A percentile compares a stretch with the other conserved stretches of the same genome.
Conservation (phyloP, 2,113 vertebrate species). For the Candoia aspera region DNA sequence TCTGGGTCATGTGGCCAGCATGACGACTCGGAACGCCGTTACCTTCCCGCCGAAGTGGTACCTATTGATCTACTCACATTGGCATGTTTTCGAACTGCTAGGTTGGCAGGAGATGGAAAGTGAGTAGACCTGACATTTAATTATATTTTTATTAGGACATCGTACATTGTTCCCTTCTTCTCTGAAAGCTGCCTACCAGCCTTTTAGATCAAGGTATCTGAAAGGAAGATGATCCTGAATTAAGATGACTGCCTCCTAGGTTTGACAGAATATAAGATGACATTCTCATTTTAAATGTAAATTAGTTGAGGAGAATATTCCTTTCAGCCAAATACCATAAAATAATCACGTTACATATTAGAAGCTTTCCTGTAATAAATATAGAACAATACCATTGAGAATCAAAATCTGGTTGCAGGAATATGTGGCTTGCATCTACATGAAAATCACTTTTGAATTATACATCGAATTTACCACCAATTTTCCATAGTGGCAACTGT, state of each 20-base stretch:
- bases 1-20: no score
- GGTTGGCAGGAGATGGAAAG: no score
- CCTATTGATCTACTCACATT: no score
- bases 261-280: not conserved
- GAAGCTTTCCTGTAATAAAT: not conserved
- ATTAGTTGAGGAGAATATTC: not conserved
- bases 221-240: not conserved
- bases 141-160: not conserved
- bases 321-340: not conserved
- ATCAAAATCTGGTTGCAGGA: not conserved
- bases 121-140: not conserved
- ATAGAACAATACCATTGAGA: not conserved
- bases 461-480: not conserved
- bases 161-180: not conserved
- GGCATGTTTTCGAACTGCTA: no score
- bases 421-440: not conserved
- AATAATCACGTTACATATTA: not conserved
- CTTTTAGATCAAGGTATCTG: not conserved
- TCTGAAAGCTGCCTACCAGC: not conserved
- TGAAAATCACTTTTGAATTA: not conserved
- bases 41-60: no score
- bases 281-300: not conserved
- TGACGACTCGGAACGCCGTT: no score
- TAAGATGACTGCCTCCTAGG: not conserved
- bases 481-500: not conserved